Evolutionary conservation across 2,888 invertebrate species (phyloP).

Genomic region (Trichopria drosophilae): DNA sequence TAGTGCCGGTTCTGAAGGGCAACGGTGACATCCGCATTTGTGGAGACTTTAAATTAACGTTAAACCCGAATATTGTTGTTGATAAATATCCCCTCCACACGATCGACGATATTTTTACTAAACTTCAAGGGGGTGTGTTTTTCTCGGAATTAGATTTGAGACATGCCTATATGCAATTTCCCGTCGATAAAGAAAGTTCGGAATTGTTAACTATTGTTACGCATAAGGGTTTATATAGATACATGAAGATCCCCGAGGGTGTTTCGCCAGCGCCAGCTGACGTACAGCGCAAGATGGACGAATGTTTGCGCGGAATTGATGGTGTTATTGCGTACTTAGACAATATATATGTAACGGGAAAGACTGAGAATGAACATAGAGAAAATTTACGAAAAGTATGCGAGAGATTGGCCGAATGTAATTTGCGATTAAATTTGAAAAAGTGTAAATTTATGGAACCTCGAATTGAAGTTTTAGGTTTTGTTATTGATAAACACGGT

Average conservation of each 20-base stretch:
- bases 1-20: conserved; percentile 13
- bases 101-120: conserved; percentile 26
- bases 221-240: conserved; percentile 14
- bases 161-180: conserved; percentile 32
- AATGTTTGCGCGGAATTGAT: conserved; percentile 34
- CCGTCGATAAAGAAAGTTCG: conserved; percentile 20
- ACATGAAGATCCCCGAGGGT: conserved; percentile 14
- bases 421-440: conserved; percentile 29
- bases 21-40: conserved; percentile 16
- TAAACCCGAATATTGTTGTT: conserved; percentile 15
- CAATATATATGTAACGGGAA: conserved; percentile 35
- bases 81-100: conserved; percentile 23
- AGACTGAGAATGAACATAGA: conserved; percentile 26
- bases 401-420: conserved; percentile 30
- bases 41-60: conserved; percentile 21
- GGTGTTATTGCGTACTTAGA: conserved; percentile 35
- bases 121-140: conserved; percentile 15
- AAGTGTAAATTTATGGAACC: conserved; percentile 40
- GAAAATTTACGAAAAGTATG: conserved; percentile 31
- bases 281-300: conserved; percentile 43
- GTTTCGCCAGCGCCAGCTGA: conserved; percentile 30
- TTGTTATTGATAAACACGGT: conserved; percentile 36
- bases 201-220: conserved; percentile 22
- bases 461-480: conserved; percentile 37
- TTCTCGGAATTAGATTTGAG: conserved; percentile 22